A percentile compares a stretch with the other conserved stretches of the same genome.
These are phyloP conservation scores for Meta bourneti DNA, from an alignment of 2,888 invertebrate species.

Conservation along the genomic window DNA sequence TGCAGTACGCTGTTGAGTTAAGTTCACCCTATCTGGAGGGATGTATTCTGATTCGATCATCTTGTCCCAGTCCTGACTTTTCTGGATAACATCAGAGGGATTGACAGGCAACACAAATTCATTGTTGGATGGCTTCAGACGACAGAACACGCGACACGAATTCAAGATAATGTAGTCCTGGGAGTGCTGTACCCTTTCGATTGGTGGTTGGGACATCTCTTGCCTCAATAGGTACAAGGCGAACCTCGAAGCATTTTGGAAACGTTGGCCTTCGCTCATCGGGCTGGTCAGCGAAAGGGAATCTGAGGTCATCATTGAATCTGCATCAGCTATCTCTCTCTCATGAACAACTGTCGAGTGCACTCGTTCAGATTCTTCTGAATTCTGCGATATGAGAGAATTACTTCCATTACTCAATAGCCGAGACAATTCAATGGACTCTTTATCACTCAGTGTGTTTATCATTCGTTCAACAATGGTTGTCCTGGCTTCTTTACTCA, in stretches of 20 bases:
- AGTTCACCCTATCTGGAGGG: neutral
- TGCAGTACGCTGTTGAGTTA: constrained; percentile 13
- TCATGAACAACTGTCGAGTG: neutral
- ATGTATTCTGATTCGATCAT: neutral
- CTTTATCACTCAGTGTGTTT: constrained; percentile 56
- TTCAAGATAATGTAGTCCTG: constrained; percentile 76
- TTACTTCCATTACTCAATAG: constrained; percentile 18
- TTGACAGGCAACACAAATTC: constrained; percentile 17
- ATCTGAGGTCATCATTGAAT: neutral
- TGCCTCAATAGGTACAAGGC: constrained; percentile 73
- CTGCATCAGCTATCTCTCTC: neutral
- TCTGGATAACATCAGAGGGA: constrained; percentile 10
- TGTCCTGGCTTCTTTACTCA: constrained; percentile 43
- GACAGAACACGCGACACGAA: constrained; percentile 72
- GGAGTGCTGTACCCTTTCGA: constrained; percentile 63
- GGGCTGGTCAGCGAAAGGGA: neutral
- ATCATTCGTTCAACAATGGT: constrained; percentile 65
- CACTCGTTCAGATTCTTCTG: neutral
- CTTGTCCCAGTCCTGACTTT: neutral
- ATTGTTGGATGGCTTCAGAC: neutral
- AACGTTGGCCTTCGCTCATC: constrained; percentile 10
- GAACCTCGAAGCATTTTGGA: constrained; percentile 73
- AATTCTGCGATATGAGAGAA: neutral
- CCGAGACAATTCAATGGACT: constrained; percentile 49
- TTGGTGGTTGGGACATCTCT: constrained; percentile 50